phyloP scores from a whole-genome alignment of 2,888 invertebrate species.

The Petrolisthes cinctipes region DNA sequence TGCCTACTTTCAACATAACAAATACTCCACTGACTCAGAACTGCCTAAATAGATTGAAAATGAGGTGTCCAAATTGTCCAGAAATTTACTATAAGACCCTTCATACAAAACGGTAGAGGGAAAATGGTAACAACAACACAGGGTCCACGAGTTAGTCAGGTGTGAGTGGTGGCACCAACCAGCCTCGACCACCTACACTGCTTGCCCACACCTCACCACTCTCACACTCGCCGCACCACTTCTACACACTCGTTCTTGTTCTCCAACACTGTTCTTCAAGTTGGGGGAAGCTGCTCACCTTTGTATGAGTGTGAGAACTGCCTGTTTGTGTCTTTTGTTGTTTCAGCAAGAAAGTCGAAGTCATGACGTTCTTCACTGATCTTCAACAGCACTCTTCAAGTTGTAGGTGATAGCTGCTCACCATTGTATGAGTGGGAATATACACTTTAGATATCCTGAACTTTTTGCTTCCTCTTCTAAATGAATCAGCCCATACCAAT shows the following conservation, averaged over 20 bases:
- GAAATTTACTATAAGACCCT: slow-evolving; percentile 57
- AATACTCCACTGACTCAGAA: slow-evolving; percentile 58
- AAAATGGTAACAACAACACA: slow-evolving; percentile 61
- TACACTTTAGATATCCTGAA: too few relatives aligned
- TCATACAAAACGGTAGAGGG: slow-evolving; percentile 60
- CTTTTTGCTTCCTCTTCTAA: too few relatives aligned
- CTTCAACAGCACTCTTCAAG: too few relatives aligned
- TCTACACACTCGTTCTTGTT: background rate
- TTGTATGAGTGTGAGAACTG: background rate
- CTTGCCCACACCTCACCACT: background rate
- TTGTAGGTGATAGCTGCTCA: too few relatives aligned
- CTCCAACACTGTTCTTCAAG: background rate
- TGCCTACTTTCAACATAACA: slow-evolving; percentile 59
- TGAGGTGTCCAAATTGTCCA: slow-evolving; percentile 51
- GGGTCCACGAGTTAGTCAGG: slow-evolving; percentile 57
- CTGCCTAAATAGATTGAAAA: slow-evolving; percentile 52
- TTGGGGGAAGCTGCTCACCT: background rate
- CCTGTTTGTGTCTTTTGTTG: background rate
- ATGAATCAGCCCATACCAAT: background rate
- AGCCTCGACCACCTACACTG: background rate
- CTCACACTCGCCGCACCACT: slow-evolving; percentile 3
- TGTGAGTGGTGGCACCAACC: slow-evolving; percentile 50
- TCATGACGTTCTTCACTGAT: slow-evolving; percentile 4
- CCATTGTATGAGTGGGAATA: too few relatives aligned
- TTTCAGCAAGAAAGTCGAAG: background rate